These are phyloP conservation scores for Cetonia aurata DNA, from an alignment of 2,888 invertebrate species.

Conservation along the genomic window DNA sequence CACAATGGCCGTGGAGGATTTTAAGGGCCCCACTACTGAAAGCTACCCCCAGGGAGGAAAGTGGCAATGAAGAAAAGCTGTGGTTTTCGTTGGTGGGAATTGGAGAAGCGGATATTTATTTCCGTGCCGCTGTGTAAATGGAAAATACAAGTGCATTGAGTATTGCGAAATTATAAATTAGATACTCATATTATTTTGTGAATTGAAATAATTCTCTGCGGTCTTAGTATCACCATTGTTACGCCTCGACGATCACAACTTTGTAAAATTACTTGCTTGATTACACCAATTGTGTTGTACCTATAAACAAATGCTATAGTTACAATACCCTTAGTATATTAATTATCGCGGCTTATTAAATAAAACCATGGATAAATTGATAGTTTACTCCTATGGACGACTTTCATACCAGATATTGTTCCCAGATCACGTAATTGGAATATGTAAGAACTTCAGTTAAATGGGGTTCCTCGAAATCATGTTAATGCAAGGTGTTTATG, in stretches of 20 bases:
- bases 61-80: conserved; percentile 34
- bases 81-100: conserved; percentile 30
- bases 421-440: too few relatives aligned
- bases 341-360: too few relatives aligned
- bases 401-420: too few relatives aligned
- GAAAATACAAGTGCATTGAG: conserved; percentile 12
- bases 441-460: too few relatives aligned
- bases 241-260: not conserved
- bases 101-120: conserved; percentile 30
- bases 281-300: too few relatives aligned
- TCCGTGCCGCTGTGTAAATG: conserved; percentile 14
- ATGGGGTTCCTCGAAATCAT: too few relatives aligned
- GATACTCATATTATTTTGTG: not conserved
- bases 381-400: too few relatives aligned
- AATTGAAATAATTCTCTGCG: not conserved
- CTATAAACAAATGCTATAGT: too few relatives aligned
- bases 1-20: conserved; percentile 57
- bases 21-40: conserved; percentile 52
- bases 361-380: too few relatives aligned
- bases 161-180: conserved; percentile 9
- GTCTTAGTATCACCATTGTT: not conserved
- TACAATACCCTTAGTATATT: too few relatives aligned
- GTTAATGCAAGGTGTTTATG: too few relatives aligned
- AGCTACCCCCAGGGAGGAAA: conserved; percentile 27
- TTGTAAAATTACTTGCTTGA: too few relatives aligned